Evolutionary conservation across 2,113 vertebrate genomes (phyloP), one percentile per base, ranked within the genome.

Genomic region (Empidonax alnorum): DNA sequence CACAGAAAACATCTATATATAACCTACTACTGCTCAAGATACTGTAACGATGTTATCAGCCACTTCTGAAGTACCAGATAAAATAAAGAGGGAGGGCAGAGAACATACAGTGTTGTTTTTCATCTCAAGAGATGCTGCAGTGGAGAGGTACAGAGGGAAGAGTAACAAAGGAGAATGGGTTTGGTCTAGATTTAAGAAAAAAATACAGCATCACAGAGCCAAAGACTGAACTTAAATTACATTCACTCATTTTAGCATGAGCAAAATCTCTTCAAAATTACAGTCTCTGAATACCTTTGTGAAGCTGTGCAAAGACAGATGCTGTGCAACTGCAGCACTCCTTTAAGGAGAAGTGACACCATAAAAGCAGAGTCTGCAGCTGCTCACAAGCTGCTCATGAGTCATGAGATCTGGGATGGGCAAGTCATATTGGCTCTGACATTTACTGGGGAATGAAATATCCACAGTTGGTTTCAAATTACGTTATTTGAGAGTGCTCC

Each of bases 391-490:
- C 73, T 89, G 61, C 77, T 89, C 78, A 76, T 90, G 84, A 97
- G 73, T 93, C 94, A 90, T 77, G 81, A 94, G 76, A 94, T 81
- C 94, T 95, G 75, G 84, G 67, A 73, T 11, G 94, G 46, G 50
- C 50, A 93, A 95, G 79, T 93, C 91, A 83, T 68, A 95, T 78
- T 87, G 63, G 58, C 76, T 87, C 65, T 95, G 91, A 96, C 92
- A 95, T 96, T 95, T 94, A 89, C 65, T 37, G 79, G 75, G 67
- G 73, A 96, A 92, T 87, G 31, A 96, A 92, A 93, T 86, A 94
- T 56, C 95, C 71, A 72, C 12, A 91, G 87, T 4, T 65, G 66
- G 84, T 67, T 95, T 97, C 89, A 91, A 95, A 92, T 94, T 82
- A 83, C 10, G 0, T 96, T 96, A 91, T 84, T 83, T 93, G 63